A percentile compares a stretch with the other conserved stretches of the same genome.
Conservation (phyloP, 2,797 vertebrate genomes). For the Rhyacichthys aspro region DNA sequence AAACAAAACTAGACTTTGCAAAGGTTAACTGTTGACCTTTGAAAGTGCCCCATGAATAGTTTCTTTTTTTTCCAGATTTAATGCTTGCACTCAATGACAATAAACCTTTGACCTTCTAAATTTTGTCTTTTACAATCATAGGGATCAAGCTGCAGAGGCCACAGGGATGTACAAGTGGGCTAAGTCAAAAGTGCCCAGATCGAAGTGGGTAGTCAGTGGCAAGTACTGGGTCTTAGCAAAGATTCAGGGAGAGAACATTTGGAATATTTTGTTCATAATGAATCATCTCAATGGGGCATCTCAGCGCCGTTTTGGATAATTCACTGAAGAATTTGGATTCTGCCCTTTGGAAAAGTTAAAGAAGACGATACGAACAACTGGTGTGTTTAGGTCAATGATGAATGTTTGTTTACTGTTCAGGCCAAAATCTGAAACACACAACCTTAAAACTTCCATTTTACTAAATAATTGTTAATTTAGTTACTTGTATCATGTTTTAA, state of each 20-base stretch:
- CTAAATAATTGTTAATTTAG: too few species aligned
- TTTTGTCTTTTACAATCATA: conserved; percentile 48
- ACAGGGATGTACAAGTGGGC: conserved; percentile 4
- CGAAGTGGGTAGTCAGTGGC: conserved; percentile 12
- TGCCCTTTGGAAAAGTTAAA: conserved; percentile 2
- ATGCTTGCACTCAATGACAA: background rate
- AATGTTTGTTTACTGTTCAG: too few species aligned
- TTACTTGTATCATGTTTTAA: too few species aligned
- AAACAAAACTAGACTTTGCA: background rate
- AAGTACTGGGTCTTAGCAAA: conserved; percentile 7
- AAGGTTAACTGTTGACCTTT: too few species aligned
- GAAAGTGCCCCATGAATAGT: background rate
- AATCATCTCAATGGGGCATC: conserved; percentile 15
- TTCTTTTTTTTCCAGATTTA: conserved; percentile 26
- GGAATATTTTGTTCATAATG: conserved; percentile 7
- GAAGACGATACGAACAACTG: background rate
- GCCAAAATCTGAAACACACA: too few species aligned
- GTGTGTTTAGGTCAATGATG: background rate
- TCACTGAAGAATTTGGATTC: background rate
- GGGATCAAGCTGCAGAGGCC: conserved; percentile 14
- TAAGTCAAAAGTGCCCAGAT: conserved; percentile 33
- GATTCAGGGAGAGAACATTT: background rate
- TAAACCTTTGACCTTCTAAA: conserved; percentile 52
- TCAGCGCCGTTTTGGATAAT: conserved; percentile 21
- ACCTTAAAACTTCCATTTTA: too few species aligned